Base-by-base conservation (phyloP, 1,140 invertebrate species). In the Listronotus bonariensis region DNA sequence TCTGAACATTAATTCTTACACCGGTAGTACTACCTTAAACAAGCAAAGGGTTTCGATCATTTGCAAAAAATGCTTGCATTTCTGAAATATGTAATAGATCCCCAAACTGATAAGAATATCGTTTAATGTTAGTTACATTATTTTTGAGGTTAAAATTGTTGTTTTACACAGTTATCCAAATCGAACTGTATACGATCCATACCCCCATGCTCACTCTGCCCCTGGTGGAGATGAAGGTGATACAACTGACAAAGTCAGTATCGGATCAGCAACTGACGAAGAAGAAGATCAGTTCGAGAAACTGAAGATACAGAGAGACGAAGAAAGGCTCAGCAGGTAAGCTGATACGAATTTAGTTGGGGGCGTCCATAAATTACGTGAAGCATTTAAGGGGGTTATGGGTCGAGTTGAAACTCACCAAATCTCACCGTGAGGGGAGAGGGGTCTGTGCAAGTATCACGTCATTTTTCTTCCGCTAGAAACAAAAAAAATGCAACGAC, bases 311-410 rank as follows among this genome's bases (percentile, higher is more conserved):
- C 60, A 73, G 34, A 49, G 77, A 41, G 69, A 72, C 32, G 69
- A 76, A 60, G 74, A 78, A 65, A 69, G 75, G 46, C 56, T 72
- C 11, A 77, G 65, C 46, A 67, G 76, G 75, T 76, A 67, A 63
- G 55, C 8, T 20, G 4, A 40, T n/a, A 31, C 6, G 9, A 32
- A 26, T 43, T 15, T 26, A n/a, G n/a, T n/a, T n/a, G n/a, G n/a
- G n/a, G n/a, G n/a, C n/a, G n/a, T n/a, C n/a, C n/a, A n/a, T n/a
- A n/a, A n/a, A n/a, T n/a, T n/a, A n/a, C n/a, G n/a, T n/a, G n/a
- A n/a, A n/a, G n/a, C n/a, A n/a, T n/a, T n/a, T n/a, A n/a, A n/a
- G n/a, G n/a, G n/a, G n/a, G n/a, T n/a, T n/a, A n/a, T n/a, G n/a
- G n/a, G n/a, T n/a, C n/a, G n/a, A n/a, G n/a, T n/a, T n/a, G n/a